These are phyloP conservation scores for Mechanitis messenoides DNA, from an alignment of 2,888 invertebrate species.

Conservation along the genomic window DNA sequence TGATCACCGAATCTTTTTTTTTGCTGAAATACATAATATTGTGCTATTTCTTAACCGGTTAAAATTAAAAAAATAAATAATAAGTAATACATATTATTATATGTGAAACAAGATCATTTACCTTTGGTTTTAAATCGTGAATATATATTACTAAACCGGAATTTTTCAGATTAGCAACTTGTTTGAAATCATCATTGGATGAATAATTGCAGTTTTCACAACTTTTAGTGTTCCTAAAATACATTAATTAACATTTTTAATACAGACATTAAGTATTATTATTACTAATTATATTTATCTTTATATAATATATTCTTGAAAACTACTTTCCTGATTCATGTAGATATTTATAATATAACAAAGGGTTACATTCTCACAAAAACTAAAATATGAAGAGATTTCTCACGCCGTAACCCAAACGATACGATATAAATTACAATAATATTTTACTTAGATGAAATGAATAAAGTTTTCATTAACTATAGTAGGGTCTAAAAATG, in stretches of 20 bases:
- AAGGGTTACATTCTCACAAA: too few species aligned
- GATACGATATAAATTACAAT: too few species aligned
- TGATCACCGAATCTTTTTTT: conserved; percentile 5
- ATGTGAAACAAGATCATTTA: background rate
- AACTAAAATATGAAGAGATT: too few species aligned
- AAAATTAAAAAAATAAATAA: background rate
- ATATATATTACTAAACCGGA: conserved; percentile 37
- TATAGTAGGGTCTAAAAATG: too few species aligned
- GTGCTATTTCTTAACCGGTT: background rate
- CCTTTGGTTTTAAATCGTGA: conserved; percentile 24
- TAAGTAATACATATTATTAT: background rate
- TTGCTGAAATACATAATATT: conserved; percentile 9
- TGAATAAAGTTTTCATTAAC: too few species aligned
- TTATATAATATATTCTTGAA: too few species aligned
- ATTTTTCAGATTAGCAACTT: conserved; percentile 33
- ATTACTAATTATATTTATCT: too few species aligned
- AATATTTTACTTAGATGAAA: too few species aligned
- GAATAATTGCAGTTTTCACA: conserved; percentile 29
- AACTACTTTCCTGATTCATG: too few species aligned
- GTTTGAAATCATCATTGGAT: conserved; percentile 32
- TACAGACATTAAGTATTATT: too few species aligned
- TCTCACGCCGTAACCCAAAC: too few species aligned
- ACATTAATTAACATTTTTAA: background rate
- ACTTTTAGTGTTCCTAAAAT: conserved; percentile 20
- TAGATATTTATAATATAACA: too few species aligned